Percentiles rank a stretch among this genome's conserved stretches.
Evolutionary conservation across 2,113 vertebrate genomes (phyloP).

Genomic region (Haemorhous mexicanus): DNA sequence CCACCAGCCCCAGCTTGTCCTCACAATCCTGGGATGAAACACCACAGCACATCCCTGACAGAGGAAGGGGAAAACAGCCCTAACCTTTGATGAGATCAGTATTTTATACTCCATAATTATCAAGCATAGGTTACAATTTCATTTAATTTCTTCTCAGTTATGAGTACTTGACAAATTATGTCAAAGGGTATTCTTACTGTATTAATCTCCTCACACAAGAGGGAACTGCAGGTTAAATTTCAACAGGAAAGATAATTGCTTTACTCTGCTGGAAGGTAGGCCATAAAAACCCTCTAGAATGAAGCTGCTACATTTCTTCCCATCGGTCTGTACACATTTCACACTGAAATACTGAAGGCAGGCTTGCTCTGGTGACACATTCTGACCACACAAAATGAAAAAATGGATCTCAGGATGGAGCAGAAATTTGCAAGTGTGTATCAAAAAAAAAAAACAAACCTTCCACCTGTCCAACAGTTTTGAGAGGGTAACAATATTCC

Average conservation of each 20-base stretch:
- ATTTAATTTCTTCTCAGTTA: neutral
- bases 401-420: neutral
- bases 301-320: neutral
- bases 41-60: neutral
- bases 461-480: fast-evolving
- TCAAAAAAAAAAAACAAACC: neutral
- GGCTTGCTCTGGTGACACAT: neutral
- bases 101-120: neutral
- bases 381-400: neutral
- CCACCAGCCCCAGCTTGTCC: neutral
- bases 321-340: neutral
- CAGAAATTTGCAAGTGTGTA: neutral
- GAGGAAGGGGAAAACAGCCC: neutral
- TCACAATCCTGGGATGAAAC: neutral
- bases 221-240: conserved; percentile 35
- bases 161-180: neutral
- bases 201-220: neutral
- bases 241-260: conserved; percentile 7
- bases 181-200: neutral
- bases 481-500: neutral
- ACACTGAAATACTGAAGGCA: neutral
- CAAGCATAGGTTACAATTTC: neutral
- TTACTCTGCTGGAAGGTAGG: neutral
- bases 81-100: neutral
- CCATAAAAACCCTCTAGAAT: neutral